phyloP scores from a whole-genome alignment of 2,797 vertebrate genomes.

The Bothrops alternatus region DNA sequence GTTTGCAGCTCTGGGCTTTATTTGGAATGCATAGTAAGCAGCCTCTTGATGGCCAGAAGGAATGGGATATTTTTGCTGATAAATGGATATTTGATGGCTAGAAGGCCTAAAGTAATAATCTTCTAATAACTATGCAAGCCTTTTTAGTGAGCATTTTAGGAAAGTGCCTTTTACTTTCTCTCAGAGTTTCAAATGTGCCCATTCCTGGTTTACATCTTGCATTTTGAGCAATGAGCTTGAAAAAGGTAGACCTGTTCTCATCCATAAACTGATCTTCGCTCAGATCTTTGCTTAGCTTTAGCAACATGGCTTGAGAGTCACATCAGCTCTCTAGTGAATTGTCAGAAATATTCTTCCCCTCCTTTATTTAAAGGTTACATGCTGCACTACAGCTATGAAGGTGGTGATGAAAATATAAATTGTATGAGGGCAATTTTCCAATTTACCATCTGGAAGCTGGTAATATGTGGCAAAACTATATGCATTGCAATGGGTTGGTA shows the following conservation, averaged over 20 bases:
- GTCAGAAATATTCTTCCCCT: background rate
- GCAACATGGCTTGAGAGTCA: background rate
- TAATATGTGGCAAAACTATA: background rate
- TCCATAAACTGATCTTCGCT: background rate
- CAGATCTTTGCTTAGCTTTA: background rate
- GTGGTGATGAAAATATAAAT: background rate
- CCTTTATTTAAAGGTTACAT: background rate
- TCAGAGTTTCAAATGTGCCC: background rate
- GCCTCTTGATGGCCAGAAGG: background rate
- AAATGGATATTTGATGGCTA: background rate
- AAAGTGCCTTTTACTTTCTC: background rate
- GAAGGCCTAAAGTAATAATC: background rate
- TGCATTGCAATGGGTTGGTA: background rate
- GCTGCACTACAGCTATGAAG: background rate
- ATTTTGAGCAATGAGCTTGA: background rate
- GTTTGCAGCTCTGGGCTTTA: background rate
- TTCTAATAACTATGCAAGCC: background rate
- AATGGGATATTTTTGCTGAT: background rate
- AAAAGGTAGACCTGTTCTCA: background rate
- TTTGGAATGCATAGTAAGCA: background rate
- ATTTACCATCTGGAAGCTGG: background rate
- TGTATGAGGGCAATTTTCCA: background rate
- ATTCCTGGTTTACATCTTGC: background rate
- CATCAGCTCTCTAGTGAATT: background rate
- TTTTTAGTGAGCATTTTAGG: background rate